Conservation (phyloP, 2,113 vertebrate species). For the Epinephelus cyanopodus region DNA sequence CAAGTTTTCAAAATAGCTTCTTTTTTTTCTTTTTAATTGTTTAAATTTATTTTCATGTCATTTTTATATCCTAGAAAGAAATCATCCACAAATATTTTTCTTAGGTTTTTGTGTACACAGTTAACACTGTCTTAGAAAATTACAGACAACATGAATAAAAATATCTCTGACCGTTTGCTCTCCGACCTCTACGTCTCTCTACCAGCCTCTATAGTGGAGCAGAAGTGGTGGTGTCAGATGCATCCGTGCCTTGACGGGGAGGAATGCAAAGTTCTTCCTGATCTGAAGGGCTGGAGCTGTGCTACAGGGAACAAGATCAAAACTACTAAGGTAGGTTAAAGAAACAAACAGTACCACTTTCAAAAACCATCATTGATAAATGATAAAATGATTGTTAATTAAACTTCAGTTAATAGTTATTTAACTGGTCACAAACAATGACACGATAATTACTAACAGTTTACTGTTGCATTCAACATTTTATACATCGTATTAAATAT, state of each 20-base stretch:
- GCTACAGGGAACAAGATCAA: slow-evolving; percentile 98
- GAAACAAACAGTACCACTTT: neutral
- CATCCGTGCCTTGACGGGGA: slow-evolving; percentile 98
- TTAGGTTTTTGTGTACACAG: neutral
- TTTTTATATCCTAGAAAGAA: too few relatives aligned
- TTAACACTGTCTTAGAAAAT: neutral
- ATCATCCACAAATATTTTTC: too few relatives aligned
- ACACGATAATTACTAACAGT: too few relatives aligned
- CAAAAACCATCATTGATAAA: too few relatives aligned
- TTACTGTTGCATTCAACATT: too few relatives aligned
- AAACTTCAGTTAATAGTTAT: too few relatives aligned
- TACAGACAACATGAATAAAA: neutral
- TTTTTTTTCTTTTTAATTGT: too few relatives aligned
- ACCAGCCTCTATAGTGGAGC: slow-evolving; percentile 96
- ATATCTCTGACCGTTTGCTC: neutral
- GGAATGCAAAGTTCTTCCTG: slow-evolving; percentile 98
- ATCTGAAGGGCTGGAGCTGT: slow-evolving; percentile 98
- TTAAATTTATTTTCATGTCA: too few relatives aligned
- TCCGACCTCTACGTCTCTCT: slow-evolving; percentile 8
- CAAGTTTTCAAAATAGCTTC: too few relatives aligned
- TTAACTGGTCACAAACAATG: too few relatives aligned
- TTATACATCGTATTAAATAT: too few relatives aligned
- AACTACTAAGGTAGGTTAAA: slow-evolving; percentile 92
- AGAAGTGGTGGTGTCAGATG: slow-evolving; percentile 99
- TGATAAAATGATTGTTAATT: too few relatives aligned